phyloP scores from a whole-genome alignment of 2,888 invertebrate species.

The Endomychus coccineus region DNA sequence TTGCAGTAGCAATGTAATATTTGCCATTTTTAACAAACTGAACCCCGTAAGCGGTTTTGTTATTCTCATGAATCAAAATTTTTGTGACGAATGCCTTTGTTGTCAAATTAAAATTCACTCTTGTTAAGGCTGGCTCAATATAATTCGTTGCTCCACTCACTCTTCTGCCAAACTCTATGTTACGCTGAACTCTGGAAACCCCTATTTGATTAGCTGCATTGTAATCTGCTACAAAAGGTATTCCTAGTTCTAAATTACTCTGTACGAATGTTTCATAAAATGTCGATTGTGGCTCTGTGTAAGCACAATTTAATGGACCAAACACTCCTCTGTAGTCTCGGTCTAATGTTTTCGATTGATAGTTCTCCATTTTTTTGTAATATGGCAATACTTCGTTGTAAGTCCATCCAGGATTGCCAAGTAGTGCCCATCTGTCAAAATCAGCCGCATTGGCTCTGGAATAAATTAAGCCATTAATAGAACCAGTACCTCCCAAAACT shows the following conservation, averaged over 20 bases:
- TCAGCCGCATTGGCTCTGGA: conserved; percentile 70
- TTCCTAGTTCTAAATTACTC: conserved; percentile 47
- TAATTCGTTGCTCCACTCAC: conserved; percentile 58
- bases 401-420: conserved; percentile 77
- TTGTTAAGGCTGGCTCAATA: conserved; percentile 46
- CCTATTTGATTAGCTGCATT: conserved; percentile 31
- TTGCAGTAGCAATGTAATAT: conserved; percentile 37
- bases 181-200: conserved; percentile 16
- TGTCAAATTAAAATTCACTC: conserved; percentile 53
- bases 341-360: conserved; percentile 44
- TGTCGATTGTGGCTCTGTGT: conserved; percentile 69
- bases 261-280: conserved; percentile 55
- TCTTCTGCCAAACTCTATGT: conserved; percentile 18
- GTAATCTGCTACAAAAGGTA: conserved; percentile 57
- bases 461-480: conserved; percentile 78
- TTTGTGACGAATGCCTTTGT: conserved; percentile 51
- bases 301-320: conserved; percentile 64
- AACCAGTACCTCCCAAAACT: conserved; percentile 75
- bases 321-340: conserved; percentile 56
- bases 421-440: conserved; percentile 56
- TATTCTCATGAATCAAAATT: conserved; percentile 44
- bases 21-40: conserved; percentile 37
- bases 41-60: conserved; percentile 44
- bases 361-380: conserved; percentile 45
- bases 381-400: conserved; percentile 51